phyloP scores from a whole-genome alignment of 2,888 invertebrate genomes.

The Choristoneura rosaceana region DNA sequence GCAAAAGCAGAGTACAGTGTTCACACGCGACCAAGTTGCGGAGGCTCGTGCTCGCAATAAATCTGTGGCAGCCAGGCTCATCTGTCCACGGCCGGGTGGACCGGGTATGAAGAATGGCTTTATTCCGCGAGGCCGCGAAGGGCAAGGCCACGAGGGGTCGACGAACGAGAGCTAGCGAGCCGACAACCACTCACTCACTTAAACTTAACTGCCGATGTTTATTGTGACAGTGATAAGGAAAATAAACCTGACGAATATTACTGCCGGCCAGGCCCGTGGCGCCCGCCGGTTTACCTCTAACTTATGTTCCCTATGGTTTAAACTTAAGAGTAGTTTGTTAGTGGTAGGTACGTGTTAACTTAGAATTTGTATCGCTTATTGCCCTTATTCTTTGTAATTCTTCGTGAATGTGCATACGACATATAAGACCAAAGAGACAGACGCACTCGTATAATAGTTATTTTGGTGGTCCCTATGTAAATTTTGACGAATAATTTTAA shows the following conservation, averaged over 20 bases:
- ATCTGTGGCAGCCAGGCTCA: conserved; percentile 27
- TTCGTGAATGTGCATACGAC: too few species aligned
- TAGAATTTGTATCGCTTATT: too few species aligned
- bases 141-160: conserved; percentile 41
- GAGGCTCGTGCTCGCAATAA: conserved; percentile 28
- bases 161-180: conserved; percentile 35
- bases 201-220: conserved; percentile 38
- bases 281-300: background rate
- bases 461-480: too few species aligned
- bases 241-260: conserved; percentile 32
- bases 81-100: conserved; percentile 31
- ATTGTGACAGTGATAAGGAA: conserved; percentile 40
- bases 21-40: conserved; percentile 20
- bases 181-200: conserved; percentile 38
- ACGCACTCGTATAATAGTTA: background rate
- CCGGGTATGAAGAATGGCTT: conserved; percentile 41
- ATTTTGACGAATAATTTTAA: too few species aligned
- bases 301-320: too few species aligned
- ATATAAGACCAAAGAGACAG: too few species aligned
- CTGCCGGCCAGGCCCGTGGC: background rate
- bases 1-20: conserved; percentile 17
- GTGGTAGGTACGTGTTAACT: too few species aligned
- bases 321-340: too few species aligned
- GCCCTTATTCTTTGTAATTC: too few species aligned
- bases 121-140: conserved; percentile 42